Conservation (phyloP, 2,888 invertebrate species). For the Heterodera filipjevi region DNA sequence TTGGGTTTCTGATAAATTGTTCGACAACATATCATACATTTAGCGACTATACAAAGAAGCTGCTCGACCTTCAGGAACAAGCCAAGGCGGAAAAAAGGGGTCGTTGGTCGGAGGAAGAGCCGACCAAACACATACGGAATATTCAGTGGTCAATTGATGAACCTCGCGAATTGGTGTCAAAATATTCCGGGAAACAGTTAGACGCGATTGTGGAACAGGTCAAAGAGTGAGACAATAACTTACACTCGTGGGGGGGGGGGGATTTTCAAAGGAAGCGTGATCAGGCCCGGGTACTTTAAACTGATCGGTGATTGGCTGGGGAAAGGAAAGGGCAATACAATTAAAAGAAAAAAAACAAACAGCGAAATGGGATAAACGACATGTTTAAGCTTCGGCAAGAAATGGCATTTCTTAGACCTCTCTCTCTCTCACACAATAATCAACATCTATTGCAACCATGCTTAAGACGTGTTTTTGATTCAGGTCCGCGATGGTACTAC, state of each 20-base stretch:
- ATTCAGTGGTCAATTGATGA: constrained; percentile 88
- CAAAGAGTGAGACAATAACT: neutral
- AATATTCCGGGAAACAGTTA: constrained; percentile 81
- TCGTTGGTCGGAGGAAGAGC: constrained; percentile 67
- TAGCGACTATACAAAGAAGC: constrained; percentile 66
- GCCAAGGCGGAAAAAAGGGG: constrained; percentile 88
- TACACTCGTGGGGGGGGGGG: too few species aligned
- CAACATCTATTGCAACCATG: too few species aligned
- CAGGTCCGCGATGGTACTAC: constrained; percentile 83
- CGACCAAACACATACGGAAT: constrained; percentile 77
- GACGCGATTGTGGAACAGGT: constrained; percentile 92
- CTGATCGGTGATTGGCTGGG: too few species aligned
- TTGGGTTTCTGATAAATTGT: constrained; percentile 42
- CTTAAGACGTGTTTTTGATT: constrained; percentile 19
- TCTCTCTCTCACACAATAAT: too few species aligned
- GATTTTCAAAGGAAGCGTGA: too few species aligned
- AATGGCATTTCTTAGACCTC: too few species aligned
- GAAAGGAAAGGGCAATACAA: too few species aligned
- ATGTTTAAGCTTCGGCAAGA: too few species aligned
- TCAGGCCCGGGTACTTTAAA: too few species aligned
- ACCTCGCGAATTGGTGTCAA: constrained; percentile 81
- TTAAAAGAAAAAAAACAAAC: too few species aligned
- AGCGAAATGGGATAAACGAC: too few species aligned
- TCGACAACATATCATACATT: neutral
- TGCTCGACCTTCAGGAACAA: constrained; percentile 84